Evolutionary conservation across 1,140 invertebrate genomes (phyloP), one percentile per base, ranked within the genome.

Genomic region (Polyergus mexicanus): DNA sequence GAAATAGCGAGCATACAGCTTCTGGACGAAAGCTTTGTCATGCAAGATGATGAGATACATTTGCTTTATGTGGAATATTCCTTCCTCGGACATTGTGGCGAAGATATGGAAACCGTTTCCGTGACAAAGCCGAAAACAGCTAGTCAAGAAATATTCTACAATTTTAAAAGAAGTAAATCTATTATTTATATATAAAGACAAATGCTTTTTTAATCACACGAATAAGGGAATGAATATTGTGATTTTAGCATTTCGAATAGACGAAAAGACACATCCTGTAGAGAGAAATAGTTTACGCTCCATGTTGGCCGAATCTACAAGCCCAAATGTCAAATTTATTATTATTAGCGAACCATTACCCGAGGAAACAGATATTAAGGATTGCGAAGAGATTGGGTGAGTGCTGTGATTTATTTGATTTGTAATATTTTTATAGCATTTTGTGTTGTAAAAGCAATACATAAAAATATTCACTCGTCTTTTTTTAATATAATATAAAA

Each of bases 381-480:
- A 94, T 25, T 94, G 94, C 71, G 81, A 90, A 6, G 94, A 94
- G 90, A 54, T 94, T 32, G 94, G 94, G 94, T 94, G 62, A 71
- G 88, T 41, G 1, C n/a, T 35, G 22, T 4, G 11, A 56, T 56
- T 4, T 58, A 13, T 90, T 69, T 69, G 41, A 19, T 81, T 54
- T 38, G 0, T 1, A 25, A 4, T 51, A 13, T 78, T 5, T 78
- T 44, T 44, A 13, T 4, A 32, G 0, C 5, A 32, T 28, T 28
- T 28, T 28, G 16, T 69, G 35, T 66, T 38, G 10, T 13, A 16
- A 32, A 76, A 62, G n/a, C 19, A 0, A 22, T 71, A 51, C 19
- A 69, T 11, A 13, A 44, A 74, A 51, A 76, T 51, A 47, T 32
- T 22, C 8, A 44, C 19, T 35, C 2, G 0, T n/a, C n/a, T n/a